Evolutionary conservation across 2,797 vertebrate species (phyloP).

Genomic region (Melanotaenia parkinsoni): DNA sequence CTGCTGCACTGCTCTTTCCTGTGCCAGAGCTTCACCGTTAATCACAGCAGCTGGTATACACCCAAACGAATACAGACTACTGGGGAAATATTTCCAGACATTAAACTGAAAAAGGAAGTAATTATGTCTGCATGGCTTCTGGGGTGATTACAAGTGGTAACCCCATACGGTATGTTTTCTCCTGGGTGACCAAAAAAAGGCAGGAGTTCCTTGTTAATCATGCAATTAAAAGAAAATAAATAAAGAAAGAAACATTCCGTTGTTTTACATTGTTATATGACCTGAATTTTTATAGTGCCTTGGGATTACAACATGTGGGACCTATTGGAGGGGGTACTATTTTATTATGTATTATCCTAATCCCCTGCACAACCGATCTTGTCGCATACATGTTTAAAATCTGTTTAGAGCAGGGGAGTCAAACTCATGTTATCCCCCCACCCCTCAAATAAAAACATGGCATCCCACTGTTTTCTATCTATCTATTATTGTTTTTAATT

Average conservation of each 20-base stretch:
- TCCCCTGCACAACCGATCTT: no score
- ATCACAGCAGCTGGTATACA: constrained; percentile 25
- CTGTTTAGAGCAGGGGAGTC: not conserved
- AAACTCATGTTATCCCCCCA: no score
- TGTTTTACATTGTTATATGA: not conserved
- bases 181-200: constrained; percentile 1
- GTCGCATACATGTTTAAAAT: no score
- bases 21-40: constrained; percentile 11
- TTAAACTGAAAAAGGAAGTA: constrained; percentile 9
- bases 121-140: constrained; percentile 3
- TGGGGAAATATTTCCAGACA: constrained; percentile 24
- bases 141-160: not conserved
- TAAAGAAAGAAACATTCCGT: not conserved
- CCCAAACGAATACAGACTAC: constrained; percentile 5
- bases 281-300: not conserved
- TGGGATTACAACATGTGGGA: not conserved
- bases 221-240: not conserved
- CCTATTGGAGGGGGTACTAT: not conserved
- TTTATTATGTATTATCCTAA: not conserved
- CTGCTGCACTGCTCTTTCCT: not conserved
- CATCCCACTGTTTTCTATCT: no score
- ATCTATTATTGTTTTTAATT: no score
- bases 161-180: constrained; percentile 6
- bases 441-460: no score
- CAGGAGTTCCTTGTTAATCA: constrained; percentile 1